These are phyloP conservation scores for Brienomyrus brachyistius DNA, from an alignment of 2,113 vertebrate genomes.

Conservation along the genomic window DNA sequence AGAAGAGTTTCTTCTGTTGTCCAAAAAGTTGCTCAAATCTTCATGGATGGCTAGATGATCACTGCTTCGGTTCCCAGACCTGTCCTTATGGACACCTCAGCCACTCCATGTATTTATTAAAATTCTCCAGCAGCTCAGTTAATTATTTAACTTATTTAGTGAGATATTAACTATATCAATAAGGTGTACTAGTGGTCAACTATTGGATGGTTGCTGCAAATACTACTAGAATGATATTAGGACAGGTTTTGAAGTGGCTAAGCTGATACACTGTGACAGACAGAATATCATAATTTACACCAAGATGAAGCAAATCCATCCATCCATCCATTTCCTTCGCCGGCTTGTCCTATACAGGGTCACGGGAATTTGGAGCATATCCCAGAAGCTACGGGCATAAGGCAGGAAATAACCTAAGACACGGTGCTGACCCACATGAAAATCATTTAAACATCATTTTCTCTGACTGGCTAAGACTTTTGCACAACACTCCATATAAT, in stretches of 20 bases:
- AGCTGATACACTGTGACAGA: not conserved
- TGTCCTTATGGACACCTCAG: not conserved
- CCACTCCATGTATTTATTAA: not conserved
- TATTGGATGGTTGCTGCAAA: not conserved
- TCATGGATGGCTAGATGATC: not conserved
- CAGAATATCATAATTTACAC: not conserved
- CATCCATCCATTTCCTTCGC: not conserved
- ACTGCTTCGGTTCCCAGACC: not conserved
- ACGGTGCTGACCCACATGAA: not conserved
- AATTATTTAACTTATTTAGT: not conserved
- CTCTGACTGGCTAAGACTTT: not conserved
- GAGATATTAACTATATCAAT: not conserved
- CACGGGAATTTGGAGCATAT: not conserved
- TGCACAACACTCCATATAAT: not conserved
- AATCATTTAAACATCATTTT: not conserved
- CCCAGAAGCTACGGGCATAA: not conserved
- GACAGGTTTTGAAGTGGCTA: not conserved
- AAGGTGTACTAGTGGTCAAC: not conserved
- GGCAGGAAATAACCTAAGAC: not conserved
- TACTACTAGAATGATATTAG: not conserved
- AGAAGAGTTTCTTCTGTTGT: not conserved
- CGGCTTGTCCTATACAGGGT: not conserved
- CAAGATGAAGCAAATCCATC: not conserved
- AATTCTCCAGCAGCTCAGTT: not conserved
- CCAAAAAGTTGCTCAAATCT: not conserved